Base-by-base conservation (phyloP, 1,140 invertebrate species). In the Megalonaias nervosa region DNA sequence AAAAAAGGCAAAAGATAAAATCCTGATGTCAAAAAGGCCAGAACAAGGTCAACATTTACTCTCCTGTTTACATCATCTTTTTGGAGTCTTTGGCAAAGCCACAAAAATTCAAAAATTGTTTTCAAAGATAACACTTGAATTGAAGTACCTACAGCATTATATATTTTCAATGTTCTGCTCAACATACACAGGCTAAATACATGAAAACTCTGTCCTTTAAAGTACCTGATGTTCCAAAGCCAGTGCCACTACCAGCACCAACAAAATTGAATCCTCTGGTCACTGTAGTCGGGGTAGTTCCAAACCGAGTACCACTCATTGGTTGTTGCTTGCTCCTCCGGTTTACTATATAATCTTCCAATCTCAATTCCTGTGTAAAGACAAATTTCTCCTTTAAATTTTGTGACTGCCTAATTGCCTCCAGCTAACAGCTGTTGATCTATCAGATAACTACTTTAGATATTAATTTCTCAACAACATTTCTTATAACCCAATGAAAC, bases 301-400 rank as follows among this genome's bases (percentile, higher is more conserved):
- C 57, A n/a, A 61, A 58, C 17, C 59, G 67, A 74, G 74, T 73
- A 14, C 65, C 71, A 38, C 78, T 67, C 67, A 72, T 17, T 23
- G 72, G 75, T 60, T 80, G 67, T 71, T 89, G 86, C 74, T 88
- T 86, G 58, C 96, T 96, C 92, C 98, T 99, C 17, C 97, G 91
- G 73, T 96, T 96, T 16, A 95, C 95, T 58, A 93, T 89, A 91
- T 99, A 99, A 92, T 99, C 98, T 91, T 99, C 98, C 38, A 96
- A 91, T 67, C 98, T 92, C 2, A 99, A 90, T 90, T 99, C 98
- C 89, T 92, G 5, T 5, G 5, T 1, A 31, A 31, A 31, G 31
- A 31, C 5, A 31, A 31, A 2, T 31, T 31, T 31, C 31, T 31
- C 1, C 31, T 31, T 31, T 31, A 31, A 31, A 31, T 31, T 31